Evolutionary conservation across 1,140 invertebrate genomes (phyloP).

Genomic region (Zaprionus gabonicus): DNA sequence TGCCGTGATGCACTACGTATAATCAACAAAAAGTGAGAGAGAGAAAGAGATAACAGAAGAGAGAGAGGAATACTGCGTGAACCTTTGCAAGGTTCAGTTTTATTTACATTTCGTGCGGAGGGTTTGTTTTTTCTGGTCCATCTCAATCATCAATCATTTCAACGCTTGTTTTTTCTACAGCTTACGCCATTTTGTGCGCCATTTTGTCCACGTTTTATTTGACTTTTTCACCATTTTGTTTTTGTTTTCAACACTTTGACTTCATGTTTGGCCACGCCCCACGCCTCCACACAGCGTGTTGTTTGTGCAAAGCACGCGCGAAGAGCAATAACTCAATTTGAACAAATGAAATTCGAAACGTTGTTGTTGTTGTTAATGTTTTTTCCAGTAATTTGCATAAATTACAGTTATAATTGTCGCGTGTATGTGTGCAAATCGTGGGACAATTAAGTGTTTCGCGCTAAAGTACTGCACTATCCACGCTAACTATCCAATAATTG

Average conservation of each 20-base stretch:
- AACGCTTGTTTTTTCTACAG: conserved; percentile 8
- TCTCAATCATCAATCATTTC: conserved; percentile 37
- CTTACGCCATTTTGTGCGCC: conserved; percentile 56
- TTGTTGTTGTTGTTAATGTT: conserved; percentile 1
- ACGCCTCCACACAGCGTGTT: conserved; percentile 7
- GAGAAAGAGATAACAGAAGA: neutral
- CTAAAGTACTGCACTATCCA: neutral
- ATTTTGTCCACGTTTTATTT: conserved; percentile 41
- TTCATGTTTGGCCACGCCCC: conserved; percentile 11
- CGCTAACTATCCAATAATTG: neutral
- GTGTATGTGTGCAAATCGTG: neutral
- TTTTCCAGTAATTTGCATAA: conserved; percentile 21
- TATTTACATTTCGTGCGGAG: conserved; percentile 27
- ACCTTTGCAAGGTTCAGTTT: neutral
- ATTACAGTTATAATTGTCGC: conserved; percentile 28
- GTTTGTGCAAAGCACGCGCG: neutral
- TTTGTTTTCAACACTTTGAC: neutral
- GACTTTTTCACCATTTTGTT: neutral
- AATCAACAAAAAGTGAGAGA: neutral
- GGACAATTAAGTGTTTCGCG: conserved; percentile 11
- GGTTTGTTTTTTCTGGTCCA: neutral
- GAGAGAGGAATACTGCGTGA: neutral
- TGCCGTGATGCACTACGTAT: neutral
- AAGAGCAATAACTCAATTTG: conserved; percentile 42
- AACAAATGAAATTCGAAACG: conserved; percentile 35